Evolutionary conservation across 1,140 invertebrate genomes (phyloP).

Genomic region (Pemphigus obesinymphae): DNA sequence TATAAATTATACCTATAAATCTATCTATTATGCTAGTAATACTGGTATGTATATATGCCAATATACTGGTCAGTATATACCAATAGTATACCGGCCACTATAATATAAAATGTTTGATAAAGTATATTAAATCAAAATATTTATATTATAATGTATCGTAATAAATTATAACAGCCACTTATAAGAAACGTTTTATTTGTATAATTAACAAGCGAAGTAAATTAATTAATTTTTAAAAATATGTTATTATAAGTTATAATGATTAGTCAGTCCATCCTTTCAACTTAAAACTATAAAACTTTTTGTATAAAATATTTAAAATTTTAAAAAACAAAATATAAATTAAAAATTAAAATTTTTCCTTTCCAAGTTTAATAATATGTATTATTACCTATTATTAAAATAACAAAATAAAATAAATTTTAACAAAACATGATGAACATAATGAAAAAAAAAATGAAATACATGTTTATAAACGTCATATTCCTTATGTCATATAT

Average conservation of each 20-base stretch:
- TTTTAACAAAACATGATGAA: neutral
- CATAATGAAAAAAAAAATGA: too few species aligned
- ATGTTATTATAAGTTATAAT: neutral
- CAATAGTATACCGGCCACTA: slow-evolving; percentile 15
- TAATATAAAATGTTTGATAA: slow-evolving; percentile 28
- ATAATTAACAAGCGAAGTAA: slow-evolving; percentile 22
- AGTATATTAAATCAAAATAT: slow-evolving; percentile 25
- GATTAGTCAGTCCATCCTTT: neutral
- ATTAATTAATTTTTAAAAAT: neutral
- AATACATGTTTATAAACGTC: too few species aligned
- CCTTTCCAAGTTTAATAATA: neutral
- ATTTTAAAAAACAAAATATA: slow-evolving; percentile 17
- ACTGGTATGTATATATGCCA: too few species aligned
- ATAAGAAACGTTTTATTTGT: slow-evolving; percentile 25
- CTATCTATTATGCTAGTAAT: slow-evolving; percentile 1
- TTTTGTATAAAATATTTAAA: slow-evolving; percentile 14
- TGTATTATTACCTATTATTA: neutral
- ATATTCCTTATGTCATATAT: neutral
- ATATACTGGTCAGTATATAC: neutral
- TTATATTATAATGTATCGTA: slow-evolving; percentile 21
- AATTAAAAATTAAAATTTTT: neutral
- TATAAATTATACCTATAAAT: slow-evolving; percentile 16
- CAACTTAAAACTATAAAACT: neutral
- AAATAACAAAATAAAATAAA: neutral
- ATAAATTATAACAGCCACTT: slow-evolving; percentile 21